Percentiles rank a stretch among this genome's conserved stretches.
phyloP scores from a whole-genome alignment of 2,797 vertebrate genomes.

The Hozukius guyotensis region DNA sequence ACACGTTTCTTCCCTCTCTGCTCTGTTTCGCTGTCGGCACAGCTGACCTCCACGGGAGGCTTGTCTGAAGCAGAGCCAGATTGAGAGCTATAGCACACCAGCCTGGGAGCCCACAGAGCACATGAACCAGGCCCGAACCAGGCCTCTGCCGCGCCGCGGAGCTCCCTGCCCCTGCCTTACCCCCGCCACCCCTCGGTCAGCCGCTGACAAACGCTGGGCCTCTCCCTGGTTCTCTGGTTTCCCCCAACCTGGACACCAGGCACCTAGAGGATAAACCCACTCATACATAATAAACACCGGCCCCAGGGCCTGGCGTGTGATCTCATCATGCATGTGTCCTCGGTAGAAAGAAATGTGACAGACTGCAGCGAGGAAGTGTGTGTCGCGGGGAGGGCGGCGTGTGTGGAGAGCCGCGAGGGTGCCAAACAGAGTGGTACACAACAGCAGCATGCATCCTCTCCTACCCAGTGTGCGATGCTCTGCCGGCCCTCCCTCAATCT shows the following conservation, averaged over 20 bases:
- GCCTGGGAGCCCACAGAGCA: conserved; percentile 61
- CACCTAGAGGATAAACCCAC: conserved; percentile 67
- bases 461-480: conserved; percentile 47
- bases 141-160: conserved; percentile 32
- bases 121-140: conserved; percentile 53
- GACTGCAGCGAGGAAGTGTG: conserved; percentile 56
- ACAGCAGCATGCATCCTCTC: conserved; percentile 50
- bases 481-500: conserved; percentile 52
- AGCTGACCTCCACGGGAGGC: conserved; percentile 66
- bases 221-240: conserved; percentile 52
- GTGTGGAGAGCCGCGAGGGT: conserved; percentile 56
- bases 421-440: conserved; percentile 57
- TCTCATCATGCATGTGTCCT: conserved; percentile 69
- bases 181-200: conserved; percentile 41
- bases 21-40: conserved; percentile 51
- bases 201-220: conserved; percentile 45
- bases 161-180: conserved; percentile 28
- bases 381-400: conserved; percentile 26
- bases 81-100: conserved; percentile 47
- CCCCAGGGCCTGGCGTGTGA: conserved; percentile 71
- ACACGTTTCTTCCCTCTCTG: conserved; percentile 57
- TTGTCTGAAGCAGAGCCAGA: conserved; percentile 73
- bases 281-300: conserved; percentile 78
- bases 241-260: conserved; percentile 52
- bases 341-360: conserved; percentile 70